Evolutionary conservation across 2,113 vertebrate species (phyloP).

Genomic region (Cynocephalus volans): DNA sequence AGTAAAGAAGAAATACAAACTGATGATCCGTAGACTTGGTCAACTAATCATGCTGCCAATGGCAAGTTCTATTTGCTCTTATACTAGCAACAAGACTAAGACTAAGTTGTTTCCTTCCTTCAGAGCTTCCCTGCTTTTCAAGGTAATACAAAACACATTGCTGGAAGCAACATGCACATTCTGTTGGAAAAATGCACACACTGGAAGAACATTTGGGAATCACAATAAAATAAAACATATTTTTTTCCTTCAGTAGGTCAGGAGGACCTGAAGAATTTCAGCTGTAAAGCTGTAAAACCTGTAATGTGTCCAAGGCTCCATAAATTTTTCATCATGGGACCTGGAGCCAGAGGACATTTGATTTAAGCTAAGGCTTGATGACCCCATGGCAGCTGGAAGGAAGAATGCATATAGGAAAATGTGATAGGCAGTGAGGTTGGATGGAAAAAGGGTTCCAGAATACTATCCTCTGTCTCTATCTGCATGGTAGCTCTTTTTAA

Average conservation of each 20-base stretch:
- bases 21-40: slow-evolving; percentile 47
- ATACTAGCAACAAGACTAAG: slow-evolving; percentile 81
- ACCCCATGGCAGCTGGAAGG: slow-evolving; percentile 80
- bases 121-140: slow-evolving; percentile 86
- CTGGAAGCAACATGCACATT: slow-evolving; percentile 86
- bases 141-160: slow-evolving; percentile 91
- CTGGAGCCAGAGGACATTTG: slow-evolving; percentile 82
- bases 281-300: slow-evolving; percentile 88
- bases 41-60: slow-evolving; percentile 67
- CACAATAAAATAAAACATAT: slow-evolving; percentile 88
- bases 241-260: slow-evolving; percentile 85
- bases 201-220: slow-evolving; percentile 87
- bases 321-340: slow-evolving; percentile 86
- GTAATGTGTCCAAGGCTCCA: slow-evolving; percentile 85
- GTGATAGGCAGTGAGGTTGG: slow-evolving; percentile 27
- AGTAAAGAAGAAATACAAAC: slow-evolving; percentile 44
- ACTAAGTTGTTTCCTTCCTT: slow-evolving; percentile 85
- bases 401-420: slow-evolving; percentile 80
- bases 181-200: slow-evolving; percentile 85
- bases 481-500: slow-evolving; percentile 64
- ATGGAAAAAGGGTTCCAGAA: slow-evolving; percentile 51
- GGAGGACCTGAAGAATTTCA: slow-evolving; percentile 88
- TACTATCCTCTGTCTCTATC: background rate
- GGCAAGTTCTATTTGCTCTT: slow-evolving; percentile 84
- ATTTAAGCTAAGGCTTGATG: slow-evolving; percentile 85